Evolutionary conservation across 2,797 vertebrate species (phyloP).

Genomic region (Coendou prehensilis): DNA sequence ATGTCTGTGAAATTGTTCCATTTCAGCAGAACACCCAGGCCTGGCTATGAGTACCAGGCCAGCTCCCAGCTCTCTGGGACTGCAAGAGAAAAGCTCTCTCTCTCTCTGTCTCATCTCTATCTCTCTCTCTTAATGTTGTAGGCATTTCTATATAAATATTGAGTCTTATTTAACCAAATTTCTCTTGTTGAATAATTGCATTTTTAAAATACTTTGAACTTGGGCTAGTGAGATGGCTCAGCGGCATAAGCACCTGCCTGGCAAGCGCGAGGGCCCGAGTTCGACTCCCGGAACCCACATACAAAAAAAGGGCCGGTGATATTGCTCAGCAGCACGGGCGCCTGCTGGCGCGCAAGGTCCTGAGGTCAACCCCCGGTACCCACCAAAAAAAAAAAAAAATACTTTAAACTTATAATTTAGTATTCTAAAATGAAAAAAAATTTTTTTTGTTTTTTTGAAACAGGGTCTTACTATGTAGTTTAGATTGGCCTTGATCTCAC

Average conservation of each 20-base stretch:
- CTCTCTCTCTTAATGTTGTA: background rate
- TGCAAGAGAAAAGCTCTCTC: background rate
- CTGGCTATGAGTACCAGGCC: too few relatives aligned
- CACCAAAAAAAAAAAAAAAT: background rate
- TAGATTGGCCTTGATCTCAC: background rate
- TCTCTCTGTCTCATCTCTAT: background rate
- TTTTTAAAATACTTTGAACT: constrained; percentile 42
- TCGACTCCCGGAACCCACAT: too few relatives aligned
- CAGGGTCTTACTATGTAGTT: background rate
- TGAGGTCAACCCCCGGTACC: too few relatives aligned
- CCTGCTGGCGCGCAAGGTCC: too few relatives aligned
- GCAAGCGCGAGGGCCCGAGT: too few relatives aligned
- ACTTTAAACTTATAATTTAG: constrained; percentile 17
- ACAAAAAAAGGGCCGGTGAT: too few relatives aligned
- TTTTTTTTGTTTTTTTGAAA: background rate
- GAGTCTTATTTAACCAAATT: constrained; percentile 44
- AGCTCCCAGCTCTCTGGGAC: background rate
- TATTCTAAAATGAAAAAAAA: background rate
- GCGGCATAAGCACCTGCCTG: too few relatives aligned
- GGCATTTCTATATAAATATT: background rate
- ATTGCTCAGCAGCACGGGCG: too few relatives aligned
- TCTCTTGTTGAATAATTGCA: constrained; percentile 5
- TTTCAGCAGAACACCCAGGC: background rate
- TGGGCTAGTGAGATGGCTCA: background rate
- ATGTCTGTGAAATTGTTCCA: background rate